Evolutionary conservation across 2,888 invertebrate species (phyloP).

Genomic region (Drosophila pseudotakahashii): DNA sequence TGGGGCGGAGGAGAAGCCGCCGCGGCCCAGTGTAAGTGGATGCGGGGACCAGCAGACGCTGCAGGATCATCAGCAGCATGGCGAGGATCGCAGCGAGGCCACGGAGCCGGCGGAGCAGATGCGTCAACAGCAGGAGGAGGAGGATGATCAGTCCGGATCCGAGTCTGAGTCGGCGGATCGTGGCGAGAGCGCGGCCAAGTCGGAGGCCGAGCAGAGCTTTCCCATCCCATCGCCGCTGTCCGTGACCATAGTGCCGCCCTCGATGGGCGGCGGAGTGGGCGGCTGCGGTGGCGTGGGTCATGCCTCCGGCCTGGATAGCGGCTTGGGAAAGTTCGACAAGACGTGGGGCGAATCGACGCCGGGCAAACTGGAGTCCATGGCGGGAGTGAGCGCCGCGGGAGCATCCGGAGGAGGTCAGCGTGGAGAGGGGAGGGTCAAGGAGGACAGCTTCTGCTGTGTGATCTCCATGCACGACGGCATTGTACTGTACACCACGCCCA

Average conservation of each 20-base stretch:
- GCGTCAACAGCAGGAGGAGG: constrained; percentile 5
- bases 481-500: constrained; percentile 90
- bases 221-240: constrained; percentile 68
- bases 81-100: constrained; percentile 39
- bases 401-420: neutral
- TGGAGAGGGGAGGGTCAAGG: constrained; percentile 46
- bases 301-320: constrained; percentile 15
- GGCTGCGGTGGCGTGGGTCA: neutral
- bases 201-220: constrained; percentile 69
- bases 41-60: constrained; percentile 31
- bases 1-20: constrained; percentile 43
- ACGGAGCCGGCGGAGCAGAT: constrained; percentile 49
- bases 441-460: constrained; percentile 92
- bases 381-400: constrained; percentile 5
- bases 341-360: constrained; percentile 70
- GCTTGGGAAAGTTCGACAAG: constrained; percentile 66
- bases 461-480: constrained; percentile 94
- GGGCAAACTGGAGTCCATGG: constrained; percentile 65
- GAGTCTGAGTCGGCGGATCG: constrained; percentile 56
- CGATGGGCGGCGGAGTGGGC: constrained; percentile 18
- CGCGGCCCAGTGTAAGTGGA: constrained; percentile 22
- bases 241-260: constrained; percentile 30
- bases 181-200: constrained; percentile 56
- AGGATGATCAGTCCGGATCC: constrained; percentile 7
- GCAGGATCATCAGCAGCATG: constrained; percentile 55